A percentile compares a stretch with the other conserved stretches of the same genome.
These are phyloP conservation scores for Drosophila sordidula DNA, from an alignment of 2,888 invertebrate species.

Conservation along the genomic window DNA sequence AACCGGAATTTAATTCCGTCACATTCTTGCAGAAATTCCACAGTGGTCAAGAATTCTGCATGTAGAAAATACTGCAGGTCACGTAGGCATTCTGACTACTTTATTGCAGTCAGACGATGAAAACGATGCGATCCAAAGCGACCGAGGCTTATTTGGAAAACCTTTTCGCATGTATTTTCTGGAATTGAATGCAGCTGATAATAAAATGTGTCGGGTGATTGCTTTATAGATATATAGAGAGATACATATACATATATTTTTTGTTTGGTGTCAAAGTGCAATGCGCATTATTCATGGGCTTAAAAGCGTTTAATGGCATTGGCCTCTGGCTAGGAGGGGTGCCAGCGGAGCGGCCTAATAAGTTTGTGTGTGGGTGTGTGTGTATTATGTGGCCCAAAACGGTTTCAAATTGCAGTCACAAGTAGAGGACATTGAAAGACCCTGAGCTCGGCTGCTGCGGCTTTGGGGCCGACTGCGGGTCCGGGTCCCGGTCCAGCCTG, in stretches of 20 bases:
- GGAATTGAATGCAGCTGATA: conserved; percentile 70
- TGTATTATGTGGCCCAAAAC: conserved; percentile 29
- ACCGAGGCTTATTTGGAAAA: conserved; percentile 30
- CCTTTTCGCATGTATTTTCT: conserved; percentile 60
- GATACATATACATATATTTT: too few species aligned
- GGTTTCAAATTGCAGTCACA: conserved; percentile 57
- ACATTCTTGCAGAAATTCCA: conserved; percentile 18
- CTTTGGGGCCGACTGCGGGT: too few species aligned
- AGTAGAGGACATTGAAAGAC: conserved; percentile 29
- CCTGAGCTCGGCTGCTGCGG: conserved; percentile 10
- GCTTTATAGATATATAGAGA: neutral
- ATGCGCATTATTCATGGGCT: conserved; percentile 65
- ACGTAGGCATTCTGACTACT: conserved; percentile 46
- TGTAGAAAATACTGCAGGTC: conserved; percentile 21
- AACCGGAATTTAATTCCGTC: conserved; percentile 14
- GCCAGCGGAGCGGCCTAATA: conserved; percentile 35
- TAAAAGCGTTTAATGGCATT: conserved; percentile 61
- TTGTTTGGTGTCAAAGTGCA: conserved; percentile 46
- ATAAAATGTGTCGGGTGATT: conserved; percentile 50
- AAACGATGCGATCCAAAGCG: conserved; percentile 8
- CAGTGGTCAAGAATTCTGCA: conserved; percentile 38
- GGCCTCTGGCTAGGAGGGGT: neutral
- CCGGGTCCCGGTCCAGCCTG: conserved; percentile 16
- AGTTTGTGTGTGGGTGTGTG: conserved; percentile 17
- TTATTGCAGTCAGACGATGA: conserved; percentile 40